Conservation (phyloP, 1,140 invertebrate genomes). For the Drosophila obscura region DNA sequence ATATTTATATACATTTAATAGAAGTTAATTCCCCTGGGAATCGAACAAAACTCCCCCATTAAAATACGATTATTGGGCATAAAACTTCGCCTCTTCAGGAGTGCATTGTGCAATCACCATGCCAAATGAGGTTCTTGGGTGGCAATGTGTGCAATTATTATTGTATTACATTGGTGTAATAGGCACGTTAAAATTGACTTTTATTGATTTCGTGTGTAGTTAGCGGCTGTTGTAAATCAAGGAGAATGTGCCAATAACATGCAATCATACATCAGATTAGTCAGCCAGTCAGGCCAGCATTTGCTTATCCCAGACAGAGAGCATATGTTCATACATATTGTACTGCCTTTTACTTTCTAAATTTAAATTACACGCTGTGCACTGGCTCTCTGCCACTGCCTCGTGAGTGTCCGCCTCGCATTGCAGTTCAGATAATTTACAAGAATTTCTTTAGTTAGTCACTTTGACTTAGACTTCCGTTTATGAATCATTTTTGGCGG, state of each 20-base stretch:
- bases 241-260: slow-evolving; percentile 64
- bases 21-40: not conserved
- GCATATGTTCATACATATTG: not conserved
- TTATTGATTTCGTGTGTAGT: slow-evolving; percentile 69
- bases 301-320: slow-evolving; percentile 46
- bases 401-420: not conserved
- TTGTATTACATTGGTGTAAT: slow-evolving; percentile 66
- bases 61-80: not conserved
- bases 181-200: slow-evolving; percentile 53
- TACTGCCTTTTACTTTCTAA: slow-evolving; percentile 75
- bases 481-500: slow-evolving; percentile 58
- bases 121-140: slow-evolving; percentile 23
- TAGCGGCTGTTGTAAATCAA: slow-evolving; percentile 66
- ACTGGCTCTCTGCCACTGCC: too few relatives aligned
- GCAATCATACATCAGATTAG: slow-evolving; percentile 46
- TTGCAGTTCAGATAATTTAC: slow-evolving; percentile 9
- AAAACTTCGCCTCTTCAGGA: slow-evolving; percentile 27
- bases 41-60: slow-evolving; percentile 16
- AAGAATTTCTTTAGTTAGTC: slow-evolving; percentile 47
- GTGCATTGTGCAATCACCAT: slow-evolving; percentile 34
- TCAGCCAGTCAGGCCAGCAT: slow-evolving; percentile 27
- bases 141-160: slow-evolving; percentile 57
- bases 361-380: slow-evolving; percentile 63
- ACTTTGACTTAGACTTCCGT: slow-evolving; percentile 59
- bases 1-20: too few relatives aligned